Evolutionary conservation across 2,113 vertebrate species (phyloP).

Genomic region (Trematocara zebra): DNA sequence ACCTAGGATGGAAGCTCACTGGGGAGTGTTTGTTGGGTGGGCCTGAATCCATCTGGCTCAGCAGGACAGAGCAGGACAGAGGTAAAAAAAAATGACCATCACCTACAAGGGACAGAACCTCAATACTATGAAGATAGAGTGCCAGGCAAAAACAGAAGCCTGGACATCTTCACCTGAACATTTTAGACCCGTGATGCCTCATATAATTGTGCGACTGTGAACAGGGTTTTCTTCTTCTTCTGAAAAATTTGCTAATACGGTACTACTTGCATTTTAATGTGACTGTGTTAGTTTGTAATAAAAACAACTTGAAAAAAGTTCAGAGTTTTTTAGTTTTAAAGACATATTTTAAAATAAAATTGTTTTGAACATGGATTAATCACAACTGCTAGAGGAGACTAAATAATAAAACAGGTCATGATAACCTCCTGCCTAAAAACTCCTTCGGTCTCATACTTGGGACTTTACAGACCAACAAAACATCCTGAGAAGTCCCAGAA

Average conservation of each 20-base stretch:
- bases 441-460: not conserved
- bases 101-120: not conserved
- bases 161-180: not conserved
- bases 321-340: not conserved
- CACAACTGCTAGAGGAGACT: not conserved
- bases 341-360: not conserved
- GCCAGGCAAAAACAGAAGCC: not conserved
- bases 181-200: not conserved
- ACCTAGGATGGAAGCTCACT: not conserved
- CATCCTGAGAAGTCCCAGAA: not conserved
- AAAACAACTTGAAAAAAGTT: not conserved
- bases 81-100: not conserved
- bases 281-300: not conserved
- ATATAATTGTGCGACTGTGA: not conserved
- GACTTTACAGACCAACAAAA: not conserved
- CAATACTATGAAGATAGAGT: not conserved
- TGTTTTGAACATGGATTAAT: not conserved
- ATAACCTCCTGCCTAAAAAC: not conserved
- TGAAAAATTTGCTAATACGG: not conserved
- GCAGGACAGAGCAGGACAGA: not conserved
- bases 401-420: not conserved
- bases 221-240: not conserved
- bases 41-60: not conserved
- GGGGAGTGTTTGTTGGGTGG: not conserved
- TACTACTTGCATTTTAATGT: not conserved